Percentiles rank a stretch among this genome's conserved stretches.
These are phyloP conservation scores for Rachycentron canadum DNA, from an alignment of 2,797 vertebrate species.

Conservation along the genomic window DNA sequence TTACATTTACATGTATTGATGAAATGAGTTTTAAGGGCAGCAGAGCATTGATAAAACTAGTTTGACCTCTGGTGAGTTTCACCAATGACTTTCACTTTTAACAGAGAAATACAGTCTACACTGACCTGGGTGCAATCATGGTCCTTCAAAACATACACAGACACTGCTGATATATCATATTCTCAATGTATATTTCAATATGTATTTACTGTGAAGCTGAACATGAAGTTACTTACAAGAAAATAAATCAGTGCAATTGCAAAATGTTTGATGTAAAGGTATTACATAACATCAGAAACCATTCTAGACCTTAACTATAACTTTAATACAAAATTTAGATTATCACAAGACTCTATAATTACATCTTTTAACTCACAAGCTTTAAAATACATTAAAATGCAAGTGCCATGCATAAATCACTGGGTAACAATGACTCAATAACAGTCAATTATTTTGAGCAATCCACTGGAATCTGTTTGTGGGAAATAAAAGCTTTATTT, in stretches of 20 bases:
- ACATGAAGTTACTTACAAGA: neutral
- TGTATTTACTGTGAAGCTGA: neutral
- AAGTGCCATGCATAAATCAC: neutral
- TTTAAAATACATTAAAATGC: neutral
- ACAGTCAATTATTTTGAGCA: neutral
- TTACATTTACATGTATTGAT: conserved; percentile 75
- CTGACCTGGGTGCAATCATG: neutral
- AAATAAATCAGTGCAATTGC: neutral
- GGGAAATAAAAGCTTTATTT: neutral
- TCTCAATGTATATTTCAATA: neutral
- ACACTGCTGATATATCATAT: neutral
- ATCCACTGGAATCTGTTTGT: neutral
- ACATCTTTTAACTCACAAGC: neutral
- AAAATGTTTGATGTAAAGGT: neutral
- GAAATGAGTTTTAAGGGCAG: conserved; percentile 35
- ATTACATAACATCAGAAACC: neutral
- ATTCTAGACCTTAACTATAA: neutral
- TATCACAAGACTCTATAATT: neutral
- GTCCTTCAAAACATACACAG: neutral
- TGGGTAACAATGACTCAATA: too few species aligned
- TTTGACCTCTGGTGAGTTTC: conserved; percentile 51
- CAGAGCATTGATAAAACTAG: conserved; percentile 45
- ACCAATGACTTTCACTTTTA: conserved; percentile 30
- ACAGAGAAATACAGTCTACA: conserved; percentile 5
- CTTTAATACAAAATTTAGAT: neutral